These are phyloP conservation scores for Osmerus eperlanus DNA, from an alignment of 2,113 vertebrate species.

Conservation along the genomic window DNA sequence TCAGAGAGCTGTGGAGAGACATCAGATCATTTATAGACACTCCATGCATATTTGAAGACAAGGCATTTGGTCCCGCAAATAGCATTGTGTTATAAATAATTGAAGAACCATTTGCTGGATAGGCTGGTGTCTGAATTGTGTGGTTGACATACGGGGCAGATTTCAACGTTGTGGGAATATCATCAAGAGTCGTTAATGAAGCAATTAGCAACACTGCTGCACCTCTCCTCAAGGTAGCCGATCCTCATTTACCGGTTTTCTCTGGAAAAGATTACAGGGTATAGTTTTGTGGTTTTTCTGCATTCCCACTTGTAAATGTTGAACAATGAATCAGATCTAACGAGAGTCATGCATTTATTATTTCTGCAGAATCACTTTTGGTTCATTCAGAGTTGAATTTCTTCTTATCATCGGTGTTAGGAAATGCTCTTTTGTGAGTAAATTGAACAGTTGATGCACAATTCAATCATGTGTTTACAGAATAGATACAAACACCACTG, in stretches of 20 bases:
- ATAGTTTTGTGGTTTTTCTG: not conserved
- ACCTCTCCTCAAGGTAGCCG: no score
- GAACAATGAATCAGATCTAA: not conserved
- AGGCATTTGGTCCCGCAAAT: slow-evolving; percentile 62
- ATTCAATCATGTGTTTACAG: no score
- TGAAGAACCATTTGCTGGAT: slow-evolving; percentile 54
- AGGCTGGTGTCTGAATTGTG: slow-evolving; percentile 14
- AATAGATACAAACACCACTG: no score
- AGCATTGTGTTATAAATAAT: slow-evolving; percentile 61
- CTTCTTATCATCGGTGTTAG: not conserved
- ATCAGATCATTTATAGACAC: slow-evolving; percentile 56
- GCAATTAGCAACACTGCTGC: no score
- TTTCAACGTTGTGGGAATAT: not conserved
- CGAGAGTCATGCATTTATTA: not conserved
- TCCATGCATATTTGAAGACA: slow-evolving; percentile 70
- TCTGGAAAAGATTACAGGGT: no score
- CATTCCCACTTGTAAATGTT: not conserved
- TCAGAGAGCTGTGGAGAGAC: slow-evolving; percentile 46
- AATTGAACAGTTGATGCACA: not conserved
- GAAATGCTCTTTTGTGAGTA: not conserved
- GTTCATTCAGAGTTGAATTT: slow-evolving; percentile 1
- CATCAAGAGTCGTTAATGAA: no score
- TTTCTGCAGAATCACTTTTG: not conserved
- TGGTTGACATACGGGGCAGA: slow-evolving; percentile 8
- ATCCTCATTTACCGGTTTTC: no score